Conservation (phyloP, 2,113 vertebrate genomes). For the Misgurnus mizolepis region DNA sequence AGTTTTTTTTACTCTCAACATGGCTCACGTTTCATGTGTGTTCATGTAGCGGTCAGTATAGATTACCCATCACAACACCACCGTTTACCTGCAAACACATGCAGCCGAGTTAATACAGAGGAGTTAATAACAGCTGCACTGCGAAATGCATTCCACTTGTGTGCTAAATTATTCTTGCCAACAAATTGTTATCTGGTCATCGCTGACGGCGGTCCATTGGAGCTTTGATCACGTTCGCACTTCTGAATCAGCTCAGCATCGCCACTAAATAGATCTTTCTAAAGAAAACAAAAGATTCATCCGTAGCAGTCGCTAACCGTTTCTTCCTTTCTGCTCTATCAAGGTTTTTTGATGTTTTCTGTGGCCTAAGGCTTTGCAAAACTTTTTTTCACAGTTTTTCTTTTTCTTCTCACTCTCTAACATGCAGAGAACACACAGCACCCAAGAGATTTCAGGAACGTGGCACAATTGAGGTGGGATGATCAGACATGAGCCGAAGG, state of each 20-base stretch:
- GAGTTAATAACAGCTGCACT: conserved; percentile 41
- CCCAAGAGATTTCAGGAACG: conserved; percentile 39
- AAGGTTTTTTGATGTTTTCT: conserved; percentile 70
- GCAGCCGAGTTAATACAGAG: conserved; percentile 26
- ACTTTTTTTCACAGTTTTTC: conserved; percentile 52
- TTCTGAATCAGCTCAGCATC: conserved; percentile 49
- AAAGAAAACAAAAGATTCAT: conserved; percentile 43
- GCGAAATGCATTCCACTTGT: conserved; percentile 35
- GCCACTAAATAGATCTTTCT: conserved; percentile 50
- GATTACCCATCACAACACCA: neutral
- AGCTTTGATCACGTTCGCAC: conserved; percentile 62
- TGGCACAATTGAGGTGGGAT: conserved; percentile 53
- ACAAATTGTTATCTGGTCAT: conserved; percentile 55
- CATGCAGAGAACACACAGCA: neutral
- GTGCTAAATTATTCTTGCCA: conserved; percentile 46
- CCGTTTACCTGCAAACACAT: conserved; percentile 18
- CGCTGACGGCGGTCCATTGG: conserved; percentile 51
- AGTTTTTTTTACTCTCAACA: too few species aligned
- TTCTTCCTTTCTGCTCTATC: conserved; percentile 58
- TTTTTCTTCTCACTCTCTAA: neutral
- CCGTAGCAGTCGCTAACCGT: conserved; percentile 47
- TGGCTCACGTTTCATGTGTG: too few species aligned
- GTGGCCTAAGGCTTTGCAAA: conserved; percentile 61
- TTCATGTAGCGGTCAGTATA: too few species aligned
- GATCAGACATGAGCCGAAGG: conserved; percentile 49